Conservation (phyloP, 2,113 vertebrate genomes). For the Acinonyx jubatus region DNA sequence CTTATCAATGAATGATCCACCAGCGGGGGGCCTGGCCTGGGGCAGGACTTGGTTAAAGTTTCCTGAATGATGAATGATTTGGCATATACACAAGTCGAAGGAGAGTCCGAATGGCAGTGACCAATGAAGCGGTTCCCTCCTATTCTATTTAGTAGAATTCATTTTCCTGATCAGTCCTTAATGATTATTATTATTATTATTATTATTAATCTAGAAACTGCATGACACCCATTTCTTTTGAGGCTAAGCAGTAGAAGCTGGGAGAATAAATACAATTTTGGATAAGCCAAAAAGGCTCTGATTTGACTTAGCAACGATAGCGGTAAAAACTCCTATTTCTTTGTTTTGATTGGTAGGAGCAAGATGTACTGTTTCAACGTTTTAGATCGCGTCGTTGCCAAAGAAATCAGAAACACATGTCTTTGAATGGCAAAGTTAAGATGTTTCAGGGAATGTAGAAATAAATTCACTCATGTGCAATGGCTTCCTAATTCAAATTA, state of each 20-base stretch:
- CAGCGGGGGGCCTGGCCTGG: neutral
- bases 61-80: neutral
- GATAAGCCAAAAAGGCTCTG: neutral
- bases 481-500: neutral
- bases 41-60: neutral
- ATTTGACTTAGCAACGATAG: neutral
- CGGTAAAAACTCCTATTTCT: neutral
- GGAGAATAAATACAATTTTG: neutral
- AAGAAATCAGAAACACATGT: neutral
- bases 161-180: neutral
- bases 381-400: neutral
- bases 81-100: fast-evolving
- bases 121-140: neutral
- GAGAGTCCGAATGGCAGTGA: fast-evolving
- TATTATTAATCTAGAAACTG: neutral
- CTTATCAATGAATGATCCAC: neutral
- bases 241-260: neutral
- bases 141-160: neutral
- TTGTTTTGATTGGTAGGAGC: neutral
- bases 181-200: neutral
- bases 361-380: neutral
- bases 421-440: neutral
- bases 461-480: neutral
- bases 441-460: neutral
- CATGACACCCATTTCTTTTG: neutral